A percentile compares a stretch with the other conserved stretches of the same genome.
Evolutionary conservation across 64 coral and sea anemone species (phyloP).

Genomic region (Stylophora pistillata): DNA sequence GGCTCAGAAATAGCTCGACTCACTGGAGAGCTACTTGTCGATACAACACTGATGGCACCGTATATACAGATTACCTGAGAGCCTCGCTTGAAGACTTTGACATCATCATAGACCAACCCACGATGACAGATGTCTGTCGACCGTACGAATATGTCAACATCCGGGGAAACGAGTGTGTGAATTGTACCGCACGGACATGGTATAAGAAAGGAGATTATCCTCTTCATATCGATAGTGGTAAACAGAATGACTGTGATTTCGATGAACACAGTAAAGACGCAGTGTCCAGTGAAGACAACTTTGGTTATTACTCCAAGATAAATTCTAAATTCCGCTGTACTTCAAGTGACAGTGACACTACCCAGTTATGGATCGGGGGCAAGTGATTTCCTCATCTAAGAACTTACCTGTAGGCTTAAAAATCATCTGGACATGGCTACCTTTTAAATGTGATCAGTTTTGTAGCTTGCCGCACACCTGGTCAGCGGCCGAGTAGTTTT

Average conservation of each 20-base stretch:
- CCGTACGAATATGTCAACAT: conserved; percentile 46
- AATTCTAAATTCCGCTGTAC: too few species aligned
- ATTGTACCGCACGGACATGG: background rate
- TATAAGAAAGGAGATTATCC: background rate
- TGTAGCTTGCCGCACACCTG: too few species aligned
- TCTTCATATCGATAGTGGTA: background rate
- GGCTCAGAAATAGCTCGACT: background rate
- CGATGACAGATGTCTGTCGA: background rate
- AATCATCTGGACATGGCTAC: too few species aligned
- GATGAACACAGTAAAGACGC: background rate
- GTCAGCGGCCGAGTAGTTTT: too few species aligned
- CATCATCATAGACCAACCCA: background rate
- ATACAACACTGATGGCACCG: conserved; percentile 23
- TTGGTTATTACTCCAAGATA: too few species aligned
- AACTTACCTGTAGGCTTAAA: too few species aligned
- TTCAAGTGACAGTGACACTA: too few species aligned
- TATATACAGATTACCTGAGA: conserved; percentile 24
- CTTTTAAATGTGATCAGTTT: too few species aligned
- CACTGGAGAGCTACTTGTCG: conserved; percentile 48
- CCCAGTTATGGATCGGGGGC: too few species aligned
- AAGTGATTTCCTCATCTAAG: too few species aligned
- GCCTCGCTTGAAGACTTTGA: conserved; percentile 22
- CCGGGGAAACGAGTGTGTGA: conserved; percentile 14
- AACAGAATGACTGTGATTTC: background rate
- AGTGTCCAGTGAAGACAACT: too few species aligned